A percentile compares a stretch with the other conserved stretches of the same genome.
These are phyloP conservation scores for Battus philenor DNA, from an alignment of 1,140 invertebrate species.

Conservation along the genomic window DNA sequence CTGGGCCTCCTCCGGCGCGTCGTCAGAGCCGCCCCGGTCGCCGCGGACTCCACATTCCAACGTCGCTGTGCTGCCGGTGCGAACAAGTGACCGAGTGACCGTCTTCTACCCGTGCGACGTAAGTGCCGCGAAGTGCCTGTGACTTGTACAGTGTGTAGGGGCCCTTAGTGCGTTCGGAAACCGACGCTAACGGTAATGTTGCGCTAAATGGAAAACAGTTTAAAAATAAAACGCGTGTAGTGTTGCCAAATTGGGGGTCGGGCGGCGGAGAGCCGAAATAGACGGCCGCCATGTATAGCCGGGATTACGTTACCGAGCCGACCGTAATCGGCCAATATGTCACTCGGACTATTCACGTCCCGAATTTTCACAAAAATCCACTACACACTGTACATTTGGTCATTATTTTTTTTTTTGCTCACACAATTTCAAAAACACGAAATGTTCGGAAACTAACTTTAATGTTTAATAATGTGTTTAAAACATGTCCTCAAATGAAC, in stretches of 20 bases:
- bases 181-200: constrained; percentile 6
- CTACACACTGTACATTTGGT: constrained; percentile 52
- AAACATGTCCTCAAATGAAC: too few species aligned
- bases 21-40: constrained; percentile 71
- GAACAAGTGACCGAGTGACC: constrained; percentile 61
- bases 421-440: too few species aligned
- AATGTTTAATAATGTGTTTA: too few species aligned
- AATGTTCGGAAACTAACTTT: too few species aligned
- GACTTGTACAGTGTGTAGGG: constrained; percentile 45
- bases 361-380: constrained; percentile 28
- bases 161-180: constrained; percentile 33
- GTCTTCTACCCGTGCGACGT: constrained; percentile 69
- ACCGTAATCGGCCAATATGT: background rate
- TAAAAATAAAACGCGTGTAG: constrained; percentile 50
- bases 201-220: constrained; percentile 28
- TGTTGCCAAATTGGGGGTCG: constrained; percentile 46
- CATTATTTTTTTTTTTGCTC: background rate
- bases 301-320: constrained; percentile 57
- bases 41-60: constrained; percentile 75
- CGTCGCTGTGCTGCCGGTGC: constrained; percentile 66
- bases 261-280: constrained; percentile 44
- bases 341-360: too few species aligned
- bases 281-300: constrained; percentile 54
- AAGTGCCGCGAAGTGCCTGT: constrained; percentile 62
- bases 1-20: constrained; percentile 22